Base-by-base conservation (phyloP, 1,140 invertebrate species). In the Aradophagus sp. region DNA sequence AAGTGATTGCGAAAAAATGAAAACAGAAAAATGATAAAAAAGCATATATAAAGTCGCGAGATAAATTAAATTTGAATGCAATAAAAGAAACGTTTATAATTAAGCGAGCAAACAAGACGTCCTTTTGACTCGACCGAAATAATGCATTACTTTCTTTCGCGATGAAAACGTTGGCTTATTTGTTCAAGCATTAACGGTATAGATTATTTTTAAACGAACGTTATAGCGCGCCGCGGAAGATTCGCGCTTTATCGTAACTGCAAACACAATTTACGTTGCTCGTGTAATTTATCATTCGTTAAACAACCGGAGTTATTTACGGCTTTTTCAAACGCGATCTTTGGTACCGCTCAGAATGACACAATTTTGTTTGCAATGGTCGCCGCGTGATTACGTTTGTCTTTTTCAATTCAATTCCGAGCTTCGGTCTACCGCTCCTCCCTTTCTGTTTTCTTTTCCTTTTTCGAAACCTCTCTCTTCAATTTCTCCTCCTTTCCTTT, bases 241-340 rank as follows among this genome's bases (percentile, higher is more conserved):
- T 34, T 47, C 50, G 20, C 47, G 26, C 17, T 55, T 59, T 68
- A 68, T 68, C 65, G 56, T 45, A 59, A 47, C 55, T 56, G 66
- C 66, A 69, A 69, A 69, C 27, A 69, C 56, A 56, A 62, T 69
- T 69, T 69, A 69, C 52, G 52, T 62, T 62, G 50, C 58, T 36
- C 20, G 38, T 62, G 56, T 62, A 55, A 69, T 69, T 69, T 69
- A 69, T 69, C 66, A 62, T 69, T 62, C 50, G 48, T 69, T 56
- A 69, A 69, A 69, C 50, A 69, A 69, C 34, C 53, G 19, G 31
- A 20, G 56, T 62, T 69, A 69, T 69, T 69, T 69, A 62, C 36
- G 34, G 34, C 56, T 62, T 41, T 59, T 34, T 56, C 56, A 62
- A 62, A 62, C 48, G 35, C 23, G 50, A 55, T 48, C 50, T 62